Percentiles rank a stretch among this genome's conserved stretches.
These are phyloP conservation scores for Pipa parva DNA, from an alignment of 2,113 vertebrate species.

Conservation along the genomic window DNA sequence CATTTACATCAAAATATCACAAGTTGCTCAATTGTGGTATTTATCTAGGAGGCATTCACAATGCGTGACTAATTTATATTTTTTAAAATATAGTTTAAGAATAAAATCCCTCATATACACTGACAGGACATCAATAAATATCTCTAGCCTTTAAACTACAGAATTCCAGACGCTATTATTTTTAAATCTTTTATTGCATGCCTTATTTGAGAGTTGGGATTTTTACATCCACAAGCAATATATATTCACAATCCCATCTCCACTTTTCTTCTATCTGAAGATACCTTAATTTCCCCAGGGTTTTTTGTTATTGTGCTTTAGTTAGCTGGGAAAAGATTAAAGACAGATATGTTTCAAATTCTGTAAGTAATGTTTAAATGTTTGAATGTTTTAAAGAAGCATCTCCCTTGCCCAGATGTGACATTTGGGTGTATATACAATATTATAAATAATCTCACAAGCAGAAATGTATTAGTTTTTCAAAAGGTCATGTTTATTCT, in stretches of 20 bases:
- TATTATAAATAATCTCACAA: background rate
- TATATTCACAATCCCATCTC: slow-evolving; percentile 1
- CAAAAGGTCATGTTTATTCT: background rate
- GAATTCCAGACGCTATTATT: background rate
- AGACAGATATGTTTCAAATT: background rate
- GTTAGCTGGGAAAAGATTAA: background rate
- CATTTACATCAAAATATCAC: too few species aligned
- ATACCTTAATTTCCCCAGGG: background rate
- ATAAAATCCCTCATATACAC: background rate
- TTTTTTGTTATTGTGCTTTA: background rate
- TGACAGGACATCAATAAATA: background rate
- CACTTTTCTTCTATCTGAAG: background rate
- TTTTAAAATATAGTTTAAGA: background rate
- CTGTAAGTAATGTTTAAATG: background rate
- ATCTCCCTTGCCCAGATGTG: background rate
- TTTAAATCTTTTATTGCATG: background rate
- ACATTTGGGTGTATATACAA: background rate
- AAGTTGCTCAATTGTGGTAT: too few species aligned
- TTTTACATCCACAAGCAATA: slow-evolving; percentile 1
- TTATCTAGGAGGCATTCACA: too few species aligned
- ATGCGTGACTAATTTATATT: too few species aligned
- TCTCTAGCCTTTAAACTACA: background rate
- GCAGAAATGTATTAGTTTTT: background rate
- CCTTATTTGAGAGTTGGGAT: slow-evolving; percentile 1
- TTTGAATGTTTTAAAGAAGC: background rate